Base-by-base conservation (phyloP, 2,113 vertebrate genomes). In the Clarias gariepinus region DNA sequence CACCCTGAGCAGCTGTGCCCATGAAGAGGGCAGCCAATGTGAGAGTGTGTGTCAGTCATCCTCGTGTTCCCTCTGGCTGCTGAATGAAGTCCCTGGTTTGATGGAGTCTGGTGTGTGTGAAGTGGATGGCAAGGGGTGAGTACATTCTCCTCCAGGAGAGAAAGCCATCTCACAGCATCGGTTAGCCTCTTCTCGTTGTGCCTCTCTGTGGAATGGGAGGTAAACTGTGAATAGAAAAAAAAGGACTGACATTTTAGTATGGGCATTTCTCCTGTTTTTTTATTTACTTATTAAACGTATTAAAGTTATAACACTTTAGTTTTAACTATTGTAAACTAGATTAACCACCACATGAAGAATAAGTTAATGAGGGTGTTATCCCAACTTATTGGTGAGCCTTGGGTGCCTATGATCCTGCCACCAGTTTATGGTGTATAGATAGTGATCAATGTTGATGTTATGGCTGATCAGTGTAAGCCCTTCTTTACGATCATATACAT, bases 191-290 rank as follows among this genome's bases (percentile, higher is more conserved):
- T 86, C 86, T 10, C 83, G 88, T 87, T 90, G 91, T 55, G 87
- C 89, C 84, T 94, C 92, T 89, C 87, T 88, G 10, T 89, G 91
- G 87, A 93, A 94, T 1, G 91, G 88, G 82, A 86, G 90, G 92
- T 64, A 88, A 3, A 91, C 94, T 95, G 92, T 61, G 86, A 76
- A 79, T 58, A 69, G 19, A 18, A 73, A 74, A 77, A n/a, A 87
- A 25, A 33, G 41, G 15, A 88, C 13, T 66, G 58, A 33, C 47
- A 57, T 81, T 28, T 85, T 12, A 55, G 61, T 25, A 80, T 23
- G 7, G 15, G 16, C 47, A 52, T 52, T 76, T 19, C 12, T 18
- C 28, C n/a, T 58, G 53, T 53, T 47, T 76, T 58, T 7, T 3
- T 7, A n/a, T n/a, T n/a, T n/a, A n/a, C n/a, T n/a, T n/a, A n/a